A percentile compares a stretch with the other conserved stretches of the same genome.
These are phyloP conservation scores for Enteromius thamalakanensis DNA, from an alignment of 2,797 vertebrate species.

Conservation along the genomic window DNA sequence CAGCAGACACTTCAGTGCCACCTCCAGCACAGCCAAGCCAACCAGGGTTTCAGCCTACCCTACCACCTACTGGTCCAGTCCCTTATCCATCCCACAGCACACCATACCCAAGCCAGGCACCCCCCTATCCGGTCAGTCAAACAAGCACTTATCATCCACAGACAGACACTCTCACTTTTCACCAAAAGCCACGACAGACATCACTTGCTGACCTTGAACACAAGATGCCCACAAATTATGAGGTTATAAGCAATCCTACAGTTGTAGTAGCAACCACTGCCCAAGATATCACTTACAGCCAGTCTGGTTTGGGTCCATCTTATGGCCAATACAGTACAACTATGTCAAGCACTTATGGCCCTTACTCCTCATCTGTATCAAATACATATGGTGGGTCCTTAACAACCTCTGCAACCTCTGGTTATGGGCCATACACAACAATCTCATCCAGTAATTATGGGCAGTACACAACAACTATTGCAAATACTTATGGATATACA, in stretches of 20 bases:
- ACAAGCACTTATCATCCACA: conserved; percentile 84
- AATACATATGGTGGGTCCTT: conserved; percentile 76
- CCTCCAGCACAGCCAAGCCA: conserved; percentile 79
- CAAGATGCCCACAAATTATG: conserved; percentile 95
- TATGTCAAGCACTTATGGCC: conserved; percentile 75
- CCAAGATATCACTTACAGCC: conserved; percentile 82
- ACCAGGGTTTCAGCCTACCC: conserved; percentile 83
- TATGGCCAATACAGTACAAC: conserved; percentile 78
- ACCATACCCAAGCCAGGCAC: conserved; percentile 80
- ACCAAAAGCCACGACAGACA: conserved; percentile 92
- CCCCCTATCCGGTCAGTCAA: conserved; percentile 81
- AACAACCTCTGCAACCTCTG: conserved; percentile 68
- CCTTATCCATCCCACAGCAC: conserved; percentile 88
- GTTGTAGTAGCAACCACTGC: conserved; percentile 83
- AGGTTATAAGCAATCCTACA: conserved; percentile 86
- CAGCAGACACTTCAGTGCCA: conserved; percentile 82
- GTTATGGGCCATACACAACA: conserved; percentile 79
- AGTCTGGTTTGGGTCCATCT: conserved; percentile 72
- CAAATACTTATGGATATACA: conserved; percentile 78
- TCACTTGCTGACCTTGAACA: conserved; percentile 94
- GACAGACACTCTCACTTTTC: conserved; percentile 79
- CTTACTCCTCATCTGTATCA: conserved; percentile 73
- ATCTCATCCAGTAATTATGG: conserved; percentile 78
- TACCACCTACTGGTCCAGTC: conserved; percentile 72
- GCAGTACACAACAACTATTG: conserved; percentile 76